phyloP scores from a whole-genome alignment of 1,140 invertebrate genomes.

The Drosophila guanche region DNA sequence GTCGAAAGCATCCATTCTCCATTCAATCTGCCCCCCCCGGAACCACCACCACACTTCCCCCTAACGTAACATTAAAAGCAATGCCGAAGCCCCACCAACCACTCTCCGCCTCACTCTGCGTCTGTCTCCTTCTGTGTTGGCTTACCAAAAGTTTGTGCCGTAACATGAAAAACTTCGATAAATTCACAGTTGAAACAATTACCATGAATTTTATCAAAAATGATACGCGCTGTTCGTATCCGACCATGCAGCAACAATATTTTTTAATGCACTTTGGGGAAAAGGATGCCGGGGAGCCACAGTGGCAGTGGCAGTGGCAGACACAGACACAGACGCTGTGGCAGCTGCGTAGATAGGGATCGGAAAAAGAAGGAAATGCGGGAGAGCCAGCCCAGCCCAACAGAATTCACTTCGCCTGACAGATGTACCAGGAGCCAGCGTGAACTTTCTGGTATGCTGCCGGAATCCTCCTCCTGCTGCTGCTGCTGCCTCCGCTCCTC shows the following conservation, averaged over 20 bases:
- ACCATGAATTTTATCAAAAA: slow-evolving; percentile 83
- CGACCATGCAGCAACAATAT: slow-evolving; percentile 82
- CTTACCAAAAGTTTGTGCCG: slow-evolving; percentile 74
- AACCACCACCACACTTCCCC: slow-evolving; percentile 22
- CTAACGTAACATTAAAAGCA: slow-evolving; percentile 48
- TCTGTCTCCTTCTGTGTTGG: slow-evolving; percentile 25
- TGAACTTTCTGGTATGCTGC: slow-evolving; percentile 34
- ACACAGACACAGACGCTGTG: slow-evolving; percentile 25
- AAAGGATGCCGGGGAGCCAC: slow-evolving; percentile 53
- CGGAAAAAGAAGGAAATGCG: slow-evolving; percentile 17
- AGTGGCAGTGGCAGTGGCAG: slow-evolving; percentile 37
- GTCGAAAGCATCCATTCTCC: slow-evolving; percentile 48
- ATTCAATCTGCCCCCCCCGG: slow-evolving; percentile 34
- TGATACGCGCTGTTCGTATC: slow-evolving; percentile 80
- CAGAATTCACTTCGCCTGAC: slow-evolving; percentile 66
- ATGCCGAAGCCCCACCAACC: slow-evolving; percentile 32
- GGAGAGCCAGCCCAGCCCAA: slow-evolving; percentile 20
- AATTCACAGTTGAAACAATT: slow-evolving; percentile 83
- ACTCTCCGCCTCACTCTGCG: slow-evolving; percentile 16
- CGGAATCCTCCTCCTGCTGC: slow-evolving; percentile 2
- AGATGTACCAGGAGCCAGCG: slow-evolving; percentile 71
- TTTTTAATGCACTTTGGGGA: slow-evolving; percentile 82
- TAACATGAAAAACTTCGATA: slow-evolving; percentile 82
- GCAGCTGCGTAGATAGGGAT: slow-evolving; percentile 73
- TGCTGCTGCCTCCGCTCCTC: slow-evolving; percentile 1